Evolutionary conservation across 1,140 invertebrate species (phyloP), one percentile per base, ranked within the genome.

Genomic region (Oscheius sp.): DNA sequence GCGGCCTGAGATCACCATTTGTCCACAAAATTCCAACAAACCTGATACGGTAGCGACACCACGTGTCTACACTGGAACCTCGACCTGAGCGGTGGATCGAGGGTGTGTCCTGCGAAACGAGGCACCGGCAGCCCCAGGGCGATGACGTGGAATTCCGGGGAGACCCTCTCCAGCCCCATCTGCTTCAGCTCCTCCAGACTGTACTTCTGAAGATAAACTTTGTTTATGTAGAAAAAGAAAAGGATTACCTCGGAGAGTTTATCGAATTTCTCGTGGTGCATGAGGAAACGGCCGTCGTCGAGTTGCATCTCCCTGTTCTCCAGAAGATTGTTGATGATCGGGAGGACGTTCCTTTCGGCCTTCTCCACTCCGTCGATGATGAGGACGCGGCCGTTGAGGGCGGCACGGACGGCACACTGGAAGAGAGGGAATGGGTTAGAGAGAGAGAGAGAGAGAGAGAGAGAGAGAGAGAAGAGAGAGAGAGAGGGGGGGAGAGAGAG

Each of bases 281-380:
- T 91, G 18, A 98, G 87, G 85, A 97, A 94, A 76, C 94, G 87
- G 0, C 95, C 95, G 89, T 97, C 94, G 87, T 98, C 95, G 49
- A 98, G 87, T 85, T 97, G 93, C 94, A 98, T 97, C 86, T 98
- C 95, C 62, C 95, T 42, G 86, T 98, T 98, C 87, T 98, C 95
- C n/a, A 98, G 86, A 31, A 98, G 88, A 87, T 98, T 98, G 86
- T 98, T 98, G n/a, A 98, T 85, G 42, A 98, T 91, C 46, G 95
- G 95, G 49, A 98, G 87, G 32, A 97, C 94, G 88, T 97, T 98
- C 66, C 95, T 86, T 85, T 98, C 95, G 0, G 94, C 94, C 84
- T 97, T 97, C 87, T 98, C 95, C 66, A 98, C 93, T 3, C 95
- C 95, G 86, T 98, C 95, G 28, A 98, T 87, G n/a, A 97, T 87